These are phyloP conservation scores for Catharus minimus DNA, from an alignment of 2,113 vertebrate species.

Conservation along the genomic window DNA sequence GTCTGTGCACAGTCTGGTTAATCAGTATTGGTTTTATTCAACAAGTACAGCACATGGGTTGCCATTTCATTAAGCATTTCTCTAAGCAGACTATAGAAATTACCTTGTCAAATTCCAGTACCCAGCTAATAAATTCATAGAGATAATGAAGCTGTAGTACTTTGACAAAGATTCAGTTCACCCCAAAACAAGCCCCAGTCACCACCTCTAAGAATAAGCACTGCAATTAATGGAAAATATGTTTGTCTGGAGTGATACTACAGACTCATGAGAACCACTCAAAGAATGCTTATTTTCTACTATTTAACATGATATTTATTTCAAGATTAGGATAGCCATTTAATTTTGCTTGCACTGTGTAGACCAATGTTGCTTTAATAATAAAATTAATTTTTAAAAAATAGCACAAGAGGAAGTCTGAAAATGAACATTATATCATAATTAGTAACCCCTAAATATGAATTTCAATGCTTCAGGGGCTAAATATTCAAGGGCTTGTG, in stretches of 20 bases:
- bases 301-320: background rate
- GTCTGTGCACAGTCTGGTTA: background rate
- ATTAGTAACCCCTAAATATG: background rate
- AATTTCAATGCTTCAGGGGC: background rate
- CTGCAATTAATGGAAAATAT: background rate
- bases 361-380: background rate
- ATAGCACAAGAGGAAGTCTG: background rate
- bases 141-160: background rate
- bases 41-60: background rate
- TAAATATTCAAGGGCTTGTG: slow-evolving; percentile 20
- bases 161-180: background rate
- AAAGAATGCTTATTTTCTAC: background rate
- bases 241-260: background rate
- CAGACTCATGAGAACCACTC: background rate
- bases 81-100: background rate
- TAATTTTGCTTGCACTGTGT: background rate
- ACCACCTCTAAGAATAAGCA: background rate
- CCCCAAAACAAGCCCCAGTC: background rate
- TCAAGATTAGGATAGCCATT: background rate
- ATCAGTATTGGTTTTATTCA: background rate
- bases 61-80: background rate
- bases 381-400: background rate
- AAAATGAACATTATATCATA: background rate
- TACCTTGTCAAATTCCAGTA: background rate
- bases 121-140: background rate